Base-by-base conservation (phyloP, 2,113 vertebrate species). In the Colistium nudipinnis region DNA sequence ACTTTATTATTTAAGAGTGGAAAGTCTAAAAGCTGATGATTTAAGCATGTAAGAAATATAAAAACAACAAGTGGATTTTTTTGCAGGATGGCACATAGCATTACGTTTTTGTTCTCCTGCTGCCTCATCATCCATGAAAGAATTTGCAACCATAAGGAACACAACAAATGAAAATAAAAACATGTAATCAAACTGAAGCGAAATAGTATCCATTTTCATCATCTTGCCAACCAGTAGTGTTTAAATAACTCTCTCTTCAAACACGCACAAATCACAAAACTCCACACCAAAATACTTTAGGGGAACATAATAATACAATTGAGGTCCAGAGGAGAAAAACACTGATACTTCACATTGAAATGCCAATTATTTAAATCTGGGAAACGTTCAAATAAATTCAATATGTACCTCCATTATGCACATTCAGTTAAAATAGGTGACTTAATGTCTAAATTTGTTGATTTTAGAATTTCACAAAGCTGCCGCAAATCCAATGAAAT, bases 181-280 rank as follows among this genome's bases (percentile, higher is more conserved):
- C 55, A 74, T 33, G 65, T 68, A 71, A 28, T 61, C 44, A 81
- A 85, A 83, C 65, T 67, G 43, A 83, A 82, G 6, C 9, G 22
- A 20, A 73, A 71, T 6, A 70, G 63, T 52, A 76, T 61, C 31
- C 62, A 49, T 49, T 76, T 24, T 65, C 38, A 57, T 63, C 66
- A 47, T 76, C 68, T 59, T 78, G 68, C 57, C 45, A 45, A 62
- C 48, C 76, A 86, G 53, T 78, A 81, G 78, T 74, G 66, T 84
- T 81, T 72, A 69, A 77, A 75, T 75, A 88, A 78, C 76, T 84
- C 78, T 83, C 85, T 87, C 80, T 81, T 85, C 76, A 82, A 82
- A 90, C 82, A 90, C 65, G 78, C 87, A 90, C 81, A 62, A 74
- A 57, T 81, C 69, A 89, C 68, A 70, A 81, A 70, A 84, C 76